Base-by-base conservation (phyloP, 2,113 vertebrate genomes). In the Istiophorus platypterus region DNA sequence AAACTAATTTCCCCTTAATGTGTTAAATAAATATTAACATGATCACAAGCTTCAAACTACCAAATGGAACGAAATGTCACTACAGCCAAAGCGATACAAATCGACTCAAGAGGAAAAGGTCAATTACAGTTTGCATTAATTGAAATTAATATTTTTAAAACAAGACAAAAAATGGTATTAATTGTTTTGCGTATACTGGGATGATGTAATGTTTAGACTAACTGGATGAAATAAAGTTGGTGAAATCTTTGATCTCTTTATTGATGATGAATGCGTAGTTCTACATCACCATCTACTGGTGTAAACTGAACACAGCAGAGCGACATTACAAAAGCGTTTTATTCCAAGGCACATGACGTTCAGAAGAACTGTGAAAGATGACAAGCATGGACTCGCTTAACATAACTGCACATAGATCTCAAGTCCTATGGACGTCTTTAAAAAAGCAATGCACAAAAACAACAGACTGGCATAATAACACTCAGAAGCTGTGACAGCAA, bases 221-320 rank as follows among this genome's bases (percentile, higher is more conserved):
- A 87, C 83, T 91, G 89, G 92, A 94, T 92, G 67, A 94, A 95
- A 94, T 94, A 94, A 96, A 95, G 88, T 92, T 90, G 34, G 77
- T 85, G 51, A 72, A 78, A 87, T 81, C 75, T n/a, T n/a, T 37
- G 71, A 51, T n/a, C 14, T 24, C 1, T 26, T 22, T 24, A 3
- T 78, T 45, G 2, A 4, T 31, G 18, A 14, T 29, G 34, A 27
- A 7, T 26, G 7, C 5, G 20, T 47, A 11, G 65, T 72, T 52
- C 73, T 10, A 31, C 42, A 59, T 72, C 39, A 1, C 88, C 90
- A 85, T 27, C 91, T 58, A 64, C 56, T 88, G 90, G 83, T 49
- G 37, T 5, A 57, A 54, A 52, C 5, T 3, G 0, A 17, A 75
- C 29, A 42, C 27, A 29, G 12, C 58, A 29, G 0, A 1, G 6